Evolutionary conservation across 2,888 invertebrate genomes (phyloP), one percentile per base, ranked within the genome.

Genomic region (Dyspetes luteomarginatus): DNA sequence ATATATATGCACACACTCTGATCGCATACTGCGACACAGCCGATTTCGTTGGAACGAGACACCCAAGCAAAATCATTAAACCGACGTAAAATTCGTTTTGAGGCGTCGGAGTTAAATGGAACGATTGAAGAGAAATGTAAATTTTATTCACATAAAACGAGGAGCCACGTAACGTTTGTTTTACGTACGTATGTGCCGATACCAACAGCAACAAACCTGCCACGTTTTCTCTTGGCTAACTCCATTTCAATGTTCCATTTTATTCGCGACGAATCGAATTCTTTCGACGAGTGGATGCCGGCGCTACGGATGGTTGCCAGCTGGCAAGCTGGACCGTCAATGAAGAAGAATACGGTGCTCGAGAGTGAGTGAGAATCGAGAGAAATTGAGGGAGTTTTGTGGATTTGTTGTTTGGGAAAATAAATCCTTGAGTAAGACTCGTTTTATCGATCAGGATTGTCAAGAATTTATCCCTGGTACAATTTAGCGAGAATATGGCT

Each of bases 141-240:
- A 69, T 69, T 69, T 45, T n/a, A 69, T 56, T 69, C 56, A 56
- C 19, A 43, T 15, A 7, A 58, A 48, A 58, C 26, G n/a, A 43
- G 24, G 19, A 43, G 52, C 4, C 30, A 30, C 30, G 69, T 28
- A 26, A 58, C 26, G 55, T 55, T 69, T 19, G 58, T 30, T 58
- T 4, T 9, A 48, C 17, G 45, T 45, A 55, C 4, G 28, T 30
- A 67, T 5, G 17, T 52, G 30, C n/a, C 45, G 19, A 19, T 12
- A 9, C 26, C n/a, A 12, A 45, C 22, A 48, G 45, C 24, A 43
- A n/a, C 36, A 36, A 9, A 26, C 26, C 60, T 26, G 41, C 9
- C 72, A 41, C n/a, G 43, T 50, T 36, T 58, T 22, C 17, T n/a
- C 55, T 69, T 7, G 4, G 15, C 36, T 52, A 30, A 50, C n/a